Evolutionary conservation across 92 coral and sea anemone genomes (phyloP), one percentile per base, ranked within the genome.

Genomic region (Micromussa lordhowensis): DNA sequence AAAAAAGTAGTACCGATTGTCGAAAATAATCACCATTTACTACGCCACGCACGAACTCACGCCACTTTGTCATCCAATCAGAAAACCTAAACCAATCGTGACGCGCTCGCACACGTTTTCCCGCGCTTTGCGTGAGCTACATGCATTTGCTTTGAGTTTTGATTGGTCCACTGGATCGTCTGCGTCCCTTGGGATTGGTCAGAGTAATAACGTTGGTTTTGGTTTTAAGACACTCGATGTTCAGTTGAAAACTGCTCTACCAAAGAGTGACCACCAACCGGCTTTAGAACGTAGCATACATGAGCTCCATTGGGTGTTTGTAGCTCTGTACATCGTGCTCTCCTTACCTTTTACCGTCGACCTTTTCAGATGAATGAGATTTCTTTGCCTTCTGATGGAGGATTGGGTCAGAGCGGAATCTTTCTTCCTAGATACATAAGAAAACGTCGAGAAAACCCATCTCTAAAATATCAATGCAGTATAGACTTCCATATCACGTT

Each of bases 371-470:
- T 26, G 88, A 58, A 55, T 22, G 71, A 22, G 70, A 35, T n/a
- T 36, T 84, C 81, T 59, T 58, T 48, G 88, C 58, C 34, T 84
- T 55, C 58, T 54, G 32, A 59, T 84, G 31, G 5, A 84, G 40
- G 38, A 69, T 59, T 74, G 88, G 88, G 40, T 84, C 88, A 74
- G 81, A 84, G 29, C 73, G 81, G 7, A 24, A 72, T 58, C 4
- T 82, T 82, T 84, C 88, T 34, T 84, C 88, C 88, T 84, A 26
- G 58, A 75, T 5, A 36, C 29, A 57, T 7, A n/a, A 75, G 28
- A 34, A 71, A 71, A 71, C 21, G 38, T 0, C 5, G 34, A 26
- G 8, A 29, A 49, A 70, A 51, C 32, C 19, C 24, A 71, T 28
- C 32, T 10, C 31, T 3, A 66, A 66, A 66, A 26, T 26, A 28